Evolutionary conservation across 1,140 invertebrate species (phyloP).

Genomic region (Physella acuta): DNA sequence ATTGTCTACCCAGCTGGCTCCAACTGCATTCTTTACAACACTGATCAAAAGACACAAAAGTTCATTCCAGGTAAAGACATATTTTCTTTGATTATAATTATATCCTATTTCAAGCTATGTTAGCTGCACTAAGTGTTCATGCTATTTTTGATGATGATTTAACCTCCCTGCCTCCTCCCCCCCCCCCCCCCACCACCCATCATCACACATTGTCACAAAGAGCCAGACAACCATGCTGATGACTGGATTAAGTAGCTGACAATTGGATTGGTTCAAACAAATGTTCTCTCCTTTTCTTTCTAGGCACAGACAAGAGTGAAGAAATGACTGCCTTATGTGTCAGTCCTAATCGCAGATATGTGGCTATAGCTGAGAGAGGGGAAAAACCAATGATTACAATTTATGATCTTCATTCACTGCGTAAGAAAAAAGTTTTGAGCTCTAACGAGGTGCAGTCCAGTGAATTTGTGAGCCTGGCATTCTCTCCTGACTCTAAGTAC

Average conservation of each 20-base stretch:
- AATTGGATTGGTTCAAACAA: too few species aligned
- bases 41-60: slow-evolving; percentile 61
- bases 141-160: too few species aligned
- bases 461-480: slow-evolving; percentile 74
- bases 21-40: slow-evolving; percentile 61
- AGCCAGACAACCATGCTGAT: too few species aligned
- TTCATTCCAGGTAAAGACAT: slow-evolving; percentile 55
- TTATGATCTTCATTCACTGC: slow-evolving; percentile 61
- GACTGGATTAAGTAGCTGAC: too few species aligned
- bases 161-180: too few species aligned
- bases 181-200: too few species aligned
- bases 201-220: too few species aligned
- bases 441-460: slow-evolving; percentile 51
- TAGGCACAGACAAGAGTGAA: slow-evolving; percentile 52
- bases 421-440: slow-evolving; percentile 57
- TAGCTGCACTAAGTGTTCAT: too few species aligned
- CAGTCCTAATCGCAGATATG: slow-evolving; percentile 60
- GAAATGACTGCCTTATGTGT: slow-evolving; percentile 59
- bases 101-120: too few species aligned
- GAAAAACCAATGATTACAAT: slow-evolving; percentile 61
- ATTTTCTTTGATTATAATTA: neutral
- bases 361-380: slow-evolving; percentile 59
- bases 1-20: slow-evolving; percentile 60
- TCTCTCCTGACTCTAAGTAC: slow-evolving; percentile 77
- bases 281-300: too few species aligned